Evolutionary conservation across 2,888 invertebrate genomes (phyloP), one percentile per base, ranked within the genome.

Genomic region (Idaea dimidiata): DNA sequence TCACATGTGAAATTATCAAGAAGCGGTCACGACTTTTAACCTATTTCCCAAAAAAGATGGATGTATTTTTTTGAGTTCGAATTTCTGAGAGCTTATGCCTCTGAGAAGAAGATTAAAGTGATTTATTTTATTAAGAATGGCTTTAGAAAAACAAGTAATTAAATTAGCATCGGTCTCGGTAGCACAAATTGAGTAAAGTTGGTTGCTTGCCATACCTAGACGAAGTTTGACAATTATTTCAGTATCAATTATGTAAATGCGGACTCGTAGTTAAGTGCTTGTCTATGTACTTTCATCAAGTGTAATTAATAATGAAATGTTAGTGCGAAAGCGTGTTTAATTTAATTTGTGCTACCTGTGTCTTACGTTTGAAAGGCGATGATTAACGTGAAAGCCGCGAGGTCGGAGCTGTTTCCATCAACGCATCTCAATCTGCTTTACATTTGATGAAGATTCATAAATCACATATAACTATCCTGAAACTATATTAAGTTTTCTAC

Each of bases 241-340:
- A 33, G 64, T 62, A 67, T 64, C 64, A 66, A 67, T 67, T 64
- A 67, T 67, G 64, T 63, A 67, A 67, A 67, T 65, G 56, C 57
- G 10, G 61, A 61, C 59, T 64, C 60, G 54, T 64, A 67, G 63
- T 71, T 71, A 64, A 67, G 64, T 63, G 66, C 66, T 60, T 62
- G 64, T 59, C 64, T 67, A 64, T 65, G 60, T 63, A 60, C 57
- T 59, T 69, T 66, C 71, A 71, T 66, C 70, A 71, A 70, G 67
- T 72, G 67, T 81, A 80, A 83, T 85, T 84, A 84, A 84, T 86
- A 83, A 82, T 78, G 78, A 78, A 80, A 77, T 78, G 74, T 77
- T 78, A 77, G 80, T 78, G 84, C 84, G 79, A 83, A 84, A 86
- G 84, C 86, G 72, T 83, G 81, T 85, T 86, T 86, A 87, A 88